A percentile compares a stretch with the other conserved stretches of the same genome.
phyloP scores from a whole-genome alignment of 2,113 vertebrate species.

The Turdus rufiventris region DNA sequence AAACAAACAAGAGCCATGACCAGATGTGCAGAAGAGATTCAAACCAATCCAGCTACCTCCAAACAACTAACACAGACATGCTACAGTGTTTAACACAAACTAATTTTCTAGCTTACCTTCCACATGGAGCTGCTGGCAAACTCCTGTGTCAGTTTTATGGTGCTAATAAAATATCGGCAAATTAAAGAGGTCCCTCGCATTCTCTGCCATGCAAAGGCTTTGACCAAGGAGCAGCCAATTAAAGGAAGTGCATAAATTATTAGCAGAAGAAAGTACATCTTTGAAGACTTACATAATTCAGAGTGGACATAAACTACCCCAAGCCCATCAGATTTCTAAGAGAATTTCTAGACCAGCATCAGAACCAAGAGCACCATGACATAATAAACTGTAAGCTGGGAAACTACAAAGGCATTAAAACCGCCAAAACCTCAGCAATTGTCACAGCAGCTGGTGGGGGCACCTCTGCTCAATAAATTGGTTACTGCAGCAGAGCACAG shows the following conservation, averaged over 20 bases:
- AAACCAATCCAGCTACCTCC: background rate
- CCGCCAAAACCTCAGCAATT: background rate
- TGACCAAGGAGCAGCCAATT: conserved; percentile 3
- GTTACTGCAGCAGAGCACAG: background rate
- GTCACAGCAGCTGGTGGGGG: background rate
- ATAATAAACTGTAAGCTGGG: background rate
- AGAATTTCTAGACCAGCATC: background rate
- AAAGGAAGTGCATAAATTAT: background rate
- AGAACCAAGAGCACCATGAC: background rate
- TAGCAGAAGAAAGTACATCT: background rate
- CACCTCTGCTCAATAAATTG: background rate
- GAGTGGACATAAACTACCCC: background rate
- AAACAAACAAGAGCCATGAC: conserved; percentile 10
- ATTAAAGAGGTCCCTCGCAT: background rate
- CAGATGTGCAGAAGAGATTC: background rate
- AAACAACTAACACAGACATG: background rate
- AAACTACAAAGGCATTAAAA: background rate
- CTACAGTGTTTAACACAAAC: background rate
- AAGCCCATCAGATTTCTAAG: background rate
- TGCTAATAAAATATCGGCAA: background rate
- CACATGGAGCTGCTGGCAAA: background rate
- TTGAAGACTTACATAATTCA: background rate
- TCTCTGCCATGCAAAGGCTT: conserved; percentile 5
- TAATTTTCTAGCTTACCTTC: background rate
- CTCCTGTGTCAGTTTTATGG: conserved; percentile 24